phyloP scores from a whole-genome alignment of 2,113 vertebrate genomes.

The Ovis canadensis region DNA sequence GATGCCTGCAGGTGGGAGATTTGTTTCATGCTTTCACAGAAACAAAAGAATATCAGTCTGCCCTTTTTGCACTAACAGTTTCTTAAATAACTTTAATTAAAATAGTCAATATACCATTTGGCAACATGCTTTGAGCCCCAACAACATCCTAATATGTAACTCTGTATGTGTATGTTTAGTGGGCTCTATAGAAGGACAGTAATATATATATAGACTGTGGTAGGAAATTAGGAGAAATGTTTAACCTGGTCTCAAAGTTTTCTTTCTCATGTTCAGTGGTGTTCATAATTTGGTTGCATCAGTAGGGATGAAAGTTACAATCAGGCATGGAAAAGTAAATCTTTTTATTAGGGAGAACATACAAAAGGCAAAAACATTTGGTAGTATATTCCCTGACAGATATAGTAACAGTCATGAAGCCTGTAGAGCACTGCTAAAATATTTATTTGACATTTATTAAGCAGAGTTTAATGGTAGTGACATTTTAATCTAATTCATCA shows the following conservation, averaged over 20 bases:
- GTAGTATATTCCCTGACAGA: neutral
- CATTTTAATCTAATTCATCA: constrained; percentile 77
- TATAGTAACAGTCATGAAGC: constrained; percentile 35
- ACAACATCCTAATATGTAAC: neutral
- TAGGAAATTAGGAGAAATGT: neutral
- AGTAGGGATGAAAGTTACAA: neutral
- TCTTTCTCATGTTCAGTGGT: neutral
- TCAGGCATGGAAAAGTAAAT: neutral
- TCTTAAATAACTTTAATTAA: neutral
- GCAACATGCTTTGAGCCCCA: neutral
- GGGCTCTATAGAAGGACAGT: neutral
- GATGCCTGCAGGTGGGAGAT: neutral
- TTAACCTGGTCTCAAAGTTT: neutral
- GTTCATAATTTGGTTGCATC: neutral
- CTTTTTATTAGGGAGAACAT: constrained; percentile 17
- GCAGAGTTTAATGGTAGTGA: constrained; percentile 75
- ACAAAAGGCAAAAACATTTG: constrained; percentile 20
- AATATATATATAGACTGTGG: neutral
- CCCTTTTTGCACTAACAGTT: neutral
- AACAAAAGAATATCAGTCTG: neutral
- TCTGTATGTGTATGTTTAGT: neutral
- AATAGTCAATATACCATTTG: neutral
- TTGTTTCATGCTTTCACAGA: neutral
- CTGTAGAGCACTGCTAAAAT: constrained; percentile 35
- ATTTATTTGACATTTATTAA: constrained; percentile 77